Evolutionary conservation across 2,888 invertebrate species (phyloP).

Genomic region (Limenitis arthemis): DNA sequence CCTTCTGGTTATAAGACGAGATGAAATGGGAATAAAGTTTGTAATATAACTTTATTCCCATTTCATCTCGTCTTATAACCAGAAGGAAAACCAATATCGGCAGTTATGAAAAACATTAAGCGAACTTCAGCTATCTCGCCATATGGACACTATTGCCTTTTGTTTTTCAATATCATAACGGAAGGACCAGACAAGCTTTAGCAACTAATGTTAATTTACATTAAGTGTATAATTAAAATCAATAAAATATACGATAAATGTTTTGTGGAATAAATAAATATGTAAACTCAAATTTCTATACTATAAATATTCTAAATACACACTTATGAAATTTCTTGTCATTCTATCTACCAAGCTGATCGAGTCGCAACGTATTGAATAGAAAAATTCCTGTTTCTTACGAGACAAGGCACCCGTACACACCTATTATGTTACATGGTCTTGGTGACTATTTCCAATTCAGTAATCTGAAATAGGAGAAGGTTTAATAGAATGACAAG

Average conservation of each 20-base stretch:
- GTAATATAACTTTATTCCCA: too few species aligned
- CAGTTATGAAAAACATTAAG: constrained; percentile 18
- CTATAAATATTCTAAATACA: too few species aligned
- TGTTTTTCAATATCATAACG: constrained; percentile 17
- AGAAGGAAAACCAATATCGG: constrained; percentile 18
- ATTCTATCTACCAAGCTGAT: background rate
- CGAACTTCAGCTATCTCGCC: constrained; percentile 17
- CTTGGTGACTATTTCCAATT: constrained; percentile 15
- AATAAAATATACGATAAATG: background rate
- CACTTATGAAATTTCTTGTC: constrained; percentile 2
- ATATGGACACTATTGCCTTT: constrained; percentile 19
- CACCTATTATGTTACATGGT: constrained; percentile 9
- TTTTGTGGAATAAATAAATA: background rate
- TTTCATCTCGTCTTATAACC: background rate
- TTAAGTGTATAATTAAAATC: too few species aligned
- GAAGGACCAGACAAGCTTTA: background rate
- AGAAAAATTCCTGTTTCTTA: constrained; percentile 12
- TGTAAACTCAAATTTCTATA: too few species aligned
- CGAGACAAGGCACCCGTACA: constrained; percentile 12
- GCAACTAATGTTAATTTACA: background rate
- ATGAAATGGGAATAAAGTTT: too few species aligned
- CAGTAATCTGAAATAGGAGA: constrained; percentile 11
- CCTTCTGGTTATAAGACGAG: too few species aligned
- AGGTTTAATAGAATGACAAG: constrained; percentile 9
- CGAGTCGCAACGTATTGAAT: constrained; percentile 7